Evolutionary conservation across 2,797 vertebrate genomes (phyloP).

Genomic region (Parambassis ranga): DNA sequence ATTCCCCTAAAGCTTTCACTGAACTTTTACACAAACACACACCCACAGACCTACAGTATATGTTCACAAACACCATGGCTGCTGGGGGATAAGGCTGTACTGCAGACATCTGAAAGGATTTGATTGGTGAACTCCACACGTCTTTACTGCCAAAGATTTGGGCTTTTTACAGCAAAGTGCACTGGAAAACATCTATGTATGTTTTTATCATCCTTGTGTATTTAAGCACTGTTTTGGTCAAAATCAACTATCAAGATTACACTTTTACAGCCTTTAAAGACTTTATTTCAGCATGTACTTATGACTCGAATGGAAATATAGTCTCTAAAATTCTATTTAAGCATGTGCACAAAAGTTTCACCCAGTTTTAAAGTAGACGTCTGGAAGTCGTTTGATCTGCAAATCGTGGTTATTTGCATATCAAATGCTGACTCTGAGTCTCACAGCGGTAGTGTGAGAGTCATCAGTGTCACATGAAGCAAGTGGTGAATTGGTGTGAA

Average conservation of each 20-base stretch:
- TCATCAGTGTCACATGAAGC: neutral
- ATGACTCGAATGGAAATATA: neutral
- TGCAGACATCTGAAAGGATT: neutral
- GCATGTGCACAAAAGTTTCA: neutral
- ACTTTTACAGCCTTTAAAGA: neutral
- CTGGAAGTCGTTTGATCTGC: neutral
- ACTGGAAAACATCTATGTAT: neutral
- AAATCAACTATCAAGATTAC: too few species aligned
- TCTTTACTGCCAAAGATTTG: neutral
- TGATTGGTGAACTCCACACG: neutral
- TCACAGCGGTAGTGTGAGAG: neutral
- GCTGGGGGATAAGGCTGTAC: neutral
- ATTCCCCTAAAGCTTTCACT: constrained; percentile 16
- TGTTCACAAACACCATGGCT: neutral
- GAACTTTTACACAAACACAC: neutral
- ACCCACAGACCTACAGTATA: neutral
- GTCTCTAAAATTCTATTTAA: too few species aligned
- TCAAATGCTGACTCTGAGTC: neutral
- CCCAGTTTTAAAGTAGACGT: neutral
- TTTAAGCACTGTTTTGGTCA: too few species aligned
- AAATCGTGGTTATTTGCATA: neutral
- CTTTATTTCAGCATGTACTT: neutral
- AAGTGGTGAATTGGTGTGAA: neutral
- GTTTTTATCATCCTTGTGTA: too few species aligned
- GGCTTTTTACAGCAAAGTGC: neutral